A percentile compares a stretch with the other conserved stretches of the same genome.
phyloP scores from a whole-genome alignment of 2,888 invertebrate genomes.

The Tenthredo distinguenda region DNA sequence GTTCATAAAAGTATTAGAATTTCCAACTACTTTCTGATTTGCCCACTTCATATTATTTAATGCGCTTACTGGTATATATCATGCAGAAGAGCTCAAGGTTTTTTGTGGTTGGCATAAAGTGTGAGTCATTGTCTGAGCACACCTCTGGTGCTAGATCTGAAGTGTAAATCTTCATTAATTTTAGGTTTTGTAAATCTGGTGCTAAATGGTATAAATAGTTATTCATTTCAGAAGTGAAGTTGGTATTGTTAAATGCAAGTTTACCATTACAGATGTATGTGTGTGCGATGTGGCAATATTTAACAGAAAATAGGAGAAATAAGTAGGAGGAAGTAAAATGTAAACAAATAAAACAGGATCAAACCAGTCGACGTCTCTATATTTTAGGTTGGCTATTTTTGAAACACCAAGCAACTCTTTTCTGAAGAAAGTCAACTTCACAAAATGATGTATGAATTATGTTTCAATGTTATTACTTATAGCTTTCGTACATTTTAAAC shows the following conservation, averaged over 20 bases:
- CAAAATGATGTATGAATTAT: not conserved
- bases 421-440: not conserved
- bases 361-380: slow-evolving; percentile 36
- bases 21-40: slow-evolving; percentile 16
- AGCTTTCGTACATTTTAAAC: not conserved
- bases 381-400: slow-evolving; percentile 42
- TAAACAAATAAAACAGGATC: slow-evolving; percentile 52
- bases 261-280: not conserved
- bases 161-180: not conserved
- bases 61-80: slow-evolving; percentile 1
- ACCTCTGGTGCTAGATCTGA: not conserved
- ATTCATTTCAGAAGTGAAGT: not conserved
- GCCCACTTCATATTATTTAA: not conserved
- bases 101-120: slow-evolving; percentile 30
- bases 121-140: not conserved
- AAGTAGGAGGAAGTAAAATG: slow-evolving; percentile 40
- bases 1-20: not conserved
- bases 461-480: not conserved
- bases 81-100: slow-evolving; percentile 27
- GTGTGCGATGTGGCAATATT: not conserved
- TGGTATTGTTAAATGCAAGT: not conserved
- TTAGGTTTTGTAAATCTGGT: not conserved
- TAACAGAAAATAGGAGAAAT: slow-evolving; percentile 31
- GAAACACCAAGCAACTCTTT: not conserved
- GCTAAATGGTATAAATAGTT: not conserved